A percentile compares a stretch with the other conserved stretches of the same genome.
phyloP scores from a whole-genome alignment of 2,113 vertebrate species.

The Drymodes brunneopygia region DNA sequence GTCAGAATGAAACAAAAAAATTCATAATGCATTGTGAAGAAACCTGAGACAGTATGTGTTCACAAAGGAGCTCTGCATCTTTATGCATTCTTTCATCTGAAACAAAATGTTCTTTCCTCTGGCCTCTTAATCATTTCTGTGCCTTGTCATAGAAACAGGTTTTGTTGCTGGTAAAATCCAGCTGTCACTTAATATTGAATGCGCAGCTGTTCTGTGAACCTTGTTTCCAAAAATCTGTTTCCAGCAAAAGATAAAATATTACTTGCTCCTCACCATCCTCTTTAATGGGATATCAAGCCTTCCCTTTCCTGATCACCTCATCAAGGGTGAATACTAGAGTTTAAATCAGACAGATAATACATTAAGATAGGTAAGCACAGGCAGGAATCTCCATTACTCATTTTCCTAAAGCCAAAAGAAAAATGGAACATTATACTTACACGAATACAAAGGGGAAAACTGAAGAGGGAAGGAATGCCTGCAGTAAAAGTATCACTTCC shows the following conservation, averaged over 20 bases:
- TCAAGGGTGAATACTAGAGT: not conserved
- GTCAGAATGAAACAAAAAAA: not conserved
- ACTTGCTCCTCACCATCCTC: not conserved
- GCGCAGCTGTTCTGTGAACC: not conserved
- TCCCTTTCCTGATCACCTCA: not conserved
- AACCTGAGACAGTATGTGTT: not conserved
- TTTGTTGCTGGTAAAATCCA: not conserved
- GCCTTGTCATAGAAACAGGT: not conserved
- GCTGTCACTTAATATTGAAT: not conserved
- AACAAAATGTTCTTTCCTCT: not conserved
- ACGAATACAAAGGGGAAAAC: not conserved
- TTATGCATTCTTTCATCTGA: not conserved
- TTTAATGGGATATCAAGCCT: not conserved
- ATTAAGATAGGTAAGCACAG: not conserved
- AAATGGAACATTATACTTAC: not conserved
- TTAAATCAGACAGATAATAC: not conserved
- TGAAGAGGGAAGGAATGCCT: not conserved
- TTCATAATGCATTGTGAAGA: not conserved
- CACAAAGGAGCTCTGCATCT: not conserved
- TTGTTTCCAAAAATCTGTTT: not conserved
- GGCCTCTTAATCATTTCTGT: not conserved
- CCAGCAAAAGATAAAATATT: not conserved
- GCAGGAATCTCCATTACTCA: not conserved
- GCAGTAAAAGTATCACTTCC: not conserved
- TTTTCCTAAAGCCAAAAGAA: not conserved